Evolutionary conservation across 2,888 invertebrate genomes (phyloP).

Genomic region (Drosophila barbarae): DNA sequence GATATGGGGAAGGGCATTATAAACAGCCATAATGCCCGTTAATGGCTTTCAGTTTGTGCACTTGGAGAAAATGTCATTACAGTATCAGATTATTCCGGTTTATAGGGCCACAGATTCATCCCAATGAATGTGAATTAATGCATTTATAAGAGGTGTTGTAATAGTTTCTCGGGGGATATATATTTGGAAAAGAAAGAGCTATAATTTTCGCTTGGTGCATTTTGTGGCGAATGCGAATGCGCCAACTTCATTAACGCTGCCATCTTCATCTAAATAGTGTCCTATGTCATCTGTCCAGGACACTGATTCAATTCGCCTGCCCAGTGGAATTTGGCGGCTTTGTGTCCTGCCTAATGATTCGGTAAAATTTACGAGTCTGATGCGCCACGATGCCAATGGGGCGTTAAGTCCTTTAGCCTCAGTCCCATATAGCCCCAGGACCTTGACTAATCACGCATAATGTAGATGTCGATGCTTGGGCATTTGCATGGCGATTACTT

Average conservation of each 20-base stretch:
- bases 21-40: slow-evolving; percentile 47
- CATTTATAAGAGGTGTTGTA: too few relatives aligned
- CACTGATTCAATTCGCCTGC: slow-evolving; percentile 42
- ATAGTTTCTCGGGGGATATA: neutral
- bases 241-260: slow-evolving; percentile 51
- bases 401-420: slow-evolving; percentile 38
- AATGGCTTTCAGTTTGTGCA: slow-evolving; percentile 37
- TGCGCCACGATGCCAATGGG: slow-evolving; percentile 55
- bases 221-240: slow-evolving; percentile 11
- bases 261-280: slow-evolving; percentile 35
- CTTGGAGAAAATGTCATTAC: slow-evolving; percentile 2
- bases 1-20: slow-evolving; percentile 24
- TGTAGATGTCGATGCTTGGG: slow-evolving; percentile 14
- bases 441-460: slow-evolving; percentile 67
- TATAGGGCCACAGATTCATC: too few relatives aligned
- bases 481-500: slow-evolving; percentile 52
- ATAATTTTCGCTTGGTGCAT: slow-evolving; percentile 14
- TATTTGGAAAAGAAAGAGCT: too few relatives aligned
- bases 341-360: slow-evolving; percentile 64
- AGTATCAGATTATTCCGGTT: neutral
- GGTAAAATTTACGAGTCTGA: slow-evolving; percentile 63
- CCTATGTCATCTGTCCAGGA: slow-evolving; percentile 11
- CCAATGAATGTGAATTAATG: neutral
- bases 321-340: slow-evolving; percentile 21
- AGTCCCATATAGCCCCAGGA: slow-evolving; percentile 4